Evolutionary conservation across 2,113 vertebrate species (phyloP).

Genomic region (Cepphus grylle): DNA sequence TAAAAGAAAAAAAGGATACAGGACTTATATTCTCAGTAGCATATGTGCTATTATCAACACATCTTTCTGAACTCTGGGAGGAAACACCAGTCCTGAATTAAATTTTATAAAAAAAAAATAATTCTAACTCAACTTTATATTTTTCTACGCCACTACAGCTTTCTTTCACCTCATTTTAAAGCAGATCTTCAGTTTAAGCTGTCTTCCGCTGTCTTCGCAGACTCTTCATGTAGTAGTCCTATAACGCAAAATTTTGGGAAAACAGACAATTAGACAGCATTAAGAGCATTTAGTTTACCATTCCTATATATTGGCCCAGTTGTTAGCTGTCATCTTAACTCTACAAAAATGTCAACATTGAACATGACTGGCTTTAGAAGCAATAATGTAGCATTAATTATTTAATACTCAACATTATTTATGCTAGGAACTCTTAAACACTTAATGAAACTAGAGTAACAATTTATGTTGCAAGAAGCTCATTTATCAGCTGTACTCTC

Average conservation of each 20-base stretch:
- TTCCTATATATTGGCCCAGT: conserved; percentile 66
- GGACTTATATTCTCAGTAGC: conserved; percentile 81
- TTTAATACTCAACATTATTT: conserved; percentile 14
- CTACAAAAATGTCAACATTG: conserved; percentile 25
- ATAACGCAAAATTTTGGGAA: conserved; percentile 79
- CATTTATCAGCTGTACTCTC: conserved; percentile 51
- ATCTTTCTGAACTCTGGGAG: conserved; percentile 76
- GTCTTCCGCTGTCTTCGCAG: conserved; percentile 86
- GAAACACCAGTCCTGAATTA: conserved; percentile 80
- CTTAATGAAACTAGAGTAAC: conserved; percentile 7
- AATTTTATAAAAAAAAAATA: conserved; percentile 70
- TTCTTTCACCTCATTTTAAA: conserved; percentile 99
- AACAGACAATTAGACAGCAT: conserved; percentile 74
- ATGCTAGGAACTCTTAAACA: no score
- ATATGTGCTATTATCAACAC: conserved; percentile 76
- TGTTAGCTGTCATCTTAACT: conserved; percentile 70
- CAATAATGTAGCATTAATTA: conserved; percentile 19
- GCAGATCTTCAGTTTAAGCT: conserved; percentile 84
- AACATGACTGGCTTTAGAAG: conserved; percentile 35
- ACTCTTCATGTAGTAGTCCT: conserved; percentile 77
- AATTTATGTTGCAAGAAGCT: conserved; percentile 28
- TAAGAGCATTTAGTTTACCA: conserved; percentile 51
- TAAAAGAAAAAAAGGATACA: conserved; percentile 76
- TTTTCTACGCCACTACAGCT: conserved; percentile 95
- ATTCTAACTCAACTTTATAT: conserved; percentile 81